Evolutionary conservation across 1,140 invertebrate species (phyloP), one percentile per base, ranked within the genome.

Genomic region (Zaprionus ornatus): DNA sequence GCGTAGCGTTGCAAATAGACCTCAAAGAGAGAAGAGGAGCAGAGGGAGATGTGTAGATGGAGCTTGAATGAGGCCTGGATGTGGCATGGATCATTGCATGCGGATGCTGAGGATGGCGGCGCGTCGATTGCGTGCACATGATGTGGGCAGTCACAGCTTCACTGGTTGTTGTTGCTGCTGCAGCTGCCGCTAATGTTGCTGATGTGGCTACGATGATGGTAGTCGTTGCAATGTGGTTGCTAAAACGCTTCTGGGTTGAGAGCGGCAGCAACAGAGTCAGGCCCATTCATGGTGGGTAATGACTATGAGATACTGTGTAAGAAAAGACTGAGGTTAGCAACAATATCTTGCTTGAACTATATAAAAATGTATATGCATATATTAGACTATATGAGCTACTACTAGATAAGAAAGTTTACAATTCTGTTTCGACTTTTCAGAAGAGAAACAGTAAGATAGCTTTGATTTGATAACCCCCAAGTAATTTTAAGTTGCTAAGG

Each of bases 191-290:
- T 60, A 62, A 37, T 64, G 60, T 29, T 48, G 67, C 3, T 62
- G 40, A 13, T 29, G 55, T 12, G 35, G 67, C 9, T 61, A 54
- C 70, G 73, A 54, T 71, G 73, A 64, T 73, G 69, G 68, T 48
- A n/a, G 68, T 67, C 37, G 62, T 19, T 37, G 61, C 37, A 55
- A 48, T 69, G 69, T 66, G 69, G 74, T 40, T 45, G 42, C 35
- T 32, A 77, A 77, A 77, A 77, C 74, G 74, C 74, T 77, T 77
- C 74, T 77, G 74, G 74, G 74, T 65, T 66, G 35, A 54, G 23
- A 60, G 27, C 64, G 60, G 32, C 64, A 67, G 19, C 73, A 70
- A 52, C 67, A 48, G 15, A 48, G 40, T 23, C 56, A 25, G 32
- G 19, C 45, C 23, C 0, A 17, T n/a, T 9, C n/a, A 17, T 17